Evolutionary conservation across 2,797 vertebrate species (phyloP).

Genomic region (Triplophysa bombifrons): DNA sequence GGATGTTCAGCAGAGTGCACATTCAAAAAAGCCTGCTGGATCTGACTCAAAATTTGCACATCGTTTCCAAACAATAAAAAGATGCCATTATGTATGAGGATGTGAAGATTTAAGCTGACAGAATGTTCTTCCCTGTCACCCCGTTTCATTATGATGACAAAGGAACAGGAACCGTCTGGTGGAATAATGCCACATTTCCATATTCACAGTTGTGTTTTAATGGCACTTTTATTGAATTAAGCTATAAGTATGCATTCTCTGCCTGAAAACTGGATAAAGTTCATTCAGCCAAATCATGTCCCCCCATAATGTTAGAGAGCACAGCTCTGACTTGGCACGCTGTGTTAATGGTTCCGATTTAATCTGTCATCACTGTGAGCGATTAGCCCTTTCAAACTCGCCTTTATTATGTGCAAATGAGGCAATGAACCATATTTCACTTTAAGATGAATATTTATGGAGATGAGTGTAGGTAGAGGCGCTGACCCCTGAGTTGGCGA

Average conservation of each 20-base stretch:
- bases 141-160: constrained; percentile 43
- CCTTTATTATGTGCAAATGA: constrained; percentile 79
- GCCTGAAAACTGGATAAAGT: constrained; percentile 39
- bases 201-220: constrained; percentile 36
- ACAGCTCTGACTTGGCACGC: constrained; percentile 66
- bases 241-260: constrained; percentile 48
- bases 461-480: constrained; percentile 27
- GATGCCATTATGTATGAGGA: constrained; percentile 37
- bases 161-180: constrained; percentile 37
- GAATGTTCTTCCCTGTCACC: constrained; percentile 36
- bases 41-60: constrained; percentile 35
- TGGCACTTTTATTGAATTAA: constrained; percentile 46
- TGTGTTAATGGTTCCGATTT: constrained; percentile 78
- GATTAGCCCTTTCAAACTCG: constrained; percentile 82
- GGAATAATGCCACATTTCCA: constrained; percentile 46
- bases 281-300: constrained; percentile 48
- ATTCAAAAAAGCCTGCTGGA: constrained; percentile 25
- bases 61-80: constrained; percentile 34
- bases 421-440: constrained; percentile 80
- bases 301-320: constrained; percentile 37
- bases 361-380: constrained; percentile 86
- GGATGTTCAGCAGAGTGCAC: background rate
- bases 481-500: constrained; percentile 37
- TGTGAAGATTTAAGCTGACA: constrained; percentile 31
- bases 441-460: constrained; percentile 58